Evolutionary conservation across 2,797 vertebrate genomes (phyloP).

Genomic region (Falco berigora): DNA sequence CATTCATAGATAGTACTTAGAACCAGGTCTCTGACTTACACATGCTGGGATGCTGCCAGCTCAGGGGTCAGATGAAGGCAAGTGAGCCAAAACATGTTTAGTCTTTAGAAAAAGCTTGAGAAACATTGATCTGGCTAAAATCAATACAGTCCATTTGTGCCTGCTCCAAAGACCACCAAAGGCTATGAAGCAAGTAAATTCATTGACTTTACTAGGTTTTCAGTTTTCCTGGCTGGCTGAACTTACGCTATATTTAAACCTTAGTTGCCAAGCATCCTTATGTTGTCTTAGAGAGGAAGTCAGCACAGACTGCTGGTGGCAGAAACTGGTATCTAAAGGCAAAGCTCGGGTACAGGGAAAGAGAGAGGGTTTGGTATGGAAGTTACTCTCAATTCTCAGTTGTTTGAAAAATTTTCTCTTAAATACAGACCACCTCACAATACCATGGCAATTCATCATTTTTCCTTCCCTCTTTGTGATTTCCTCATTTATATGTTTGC

Average conservation of each 20-base stretch:
- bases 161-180: neutral
- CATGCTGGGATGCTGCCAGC: neutral
- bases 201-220: neutral
- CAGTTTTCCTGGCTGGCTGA: neutral
- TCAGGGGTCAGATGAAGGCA: neutral
- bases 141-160: neutral
- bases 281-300: neutral
- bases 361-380: neutral
- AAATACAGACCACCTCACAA: neutral
- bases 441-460: neutral
- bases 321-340: neutral
- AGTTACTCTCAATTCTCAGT: neutral
- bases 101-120: neutral
- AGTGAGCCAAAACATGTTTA: neutral
- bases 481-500: conserved; percentile 21
- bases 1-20: neutral
- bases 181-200: neutral
- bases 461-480: neutral
- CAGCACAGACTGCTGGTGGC: neutral
- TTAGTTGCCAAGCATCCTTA: neutral
- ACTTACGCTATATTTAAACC: neutral
- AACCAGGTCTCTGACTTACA: neutral
- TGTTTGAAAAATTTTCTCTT: neutral
- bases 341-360: neutral
- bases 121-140: neutral